A percentile compares a stretch with the other conserved stretches of the same genome.
phyloP scores from a whole-genome alignment of 1,140 invertebrate genomes.

The Calephelis virginiensis region DNA sequence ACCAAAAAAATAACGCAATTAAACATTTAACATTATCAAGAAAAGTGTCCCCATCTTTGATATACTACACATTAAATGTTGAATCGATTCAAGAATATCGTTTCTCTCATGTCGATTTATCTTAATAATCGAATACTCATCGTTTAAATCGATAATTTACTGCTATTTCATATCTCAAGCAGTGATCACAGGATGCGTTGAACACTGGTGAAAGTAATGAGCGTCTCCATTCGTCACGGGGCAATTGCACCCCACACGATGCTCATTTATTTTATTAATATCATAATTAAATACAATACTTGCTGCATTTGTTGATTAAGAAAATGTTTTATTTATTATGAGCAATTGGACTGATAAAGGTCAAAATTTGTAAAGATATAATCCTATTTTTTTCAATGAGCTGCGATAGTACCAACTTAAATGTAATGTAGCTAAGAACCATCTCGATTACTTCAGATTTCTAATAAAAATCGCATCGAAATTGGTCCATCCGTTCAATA shows the following conservation, averaged over 20 bases:
- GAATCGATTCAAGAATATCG: no score
- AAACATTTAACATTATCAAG: no score
- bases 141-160: slow-evolving; percentile 32
- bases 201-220: slow-evolving; percentile 60
- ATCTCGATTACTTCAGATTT: no score
- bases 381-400: no score
- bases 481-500: no score
- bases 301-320: not conserved
- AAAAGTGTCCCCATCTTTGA: not conserved
- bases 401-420: no score
- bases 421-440: no score
- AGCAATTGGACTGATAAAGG: no score
- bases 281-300: not conserved
- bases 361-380: no score
- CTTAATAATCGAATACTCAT: not conserved
- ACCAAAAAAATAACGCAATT: no score
- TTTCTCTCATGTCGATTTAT: slow-evolving; percentile 27
- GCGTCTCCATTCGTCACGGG: slow-evolving; percentile 48
- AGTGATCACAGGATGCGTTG: slow-evolving; percentile 52
- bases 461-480: no score
- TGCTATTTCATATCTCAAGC: slow-evolving; percentile 41
- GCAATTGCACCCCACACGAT: slow-evolving; percentile 55
- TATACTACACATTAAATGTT: slow-evolving; percentile 1
- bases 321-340: not conserved
- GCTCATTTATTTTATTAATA: slow-evolving; percentile 34